Percentiles rank a stretch among this genome's conserved stretches.
Conservation (phyloP, 2,888 invertebrate species). For the Xanthostigma xanthostigma region DNA sequence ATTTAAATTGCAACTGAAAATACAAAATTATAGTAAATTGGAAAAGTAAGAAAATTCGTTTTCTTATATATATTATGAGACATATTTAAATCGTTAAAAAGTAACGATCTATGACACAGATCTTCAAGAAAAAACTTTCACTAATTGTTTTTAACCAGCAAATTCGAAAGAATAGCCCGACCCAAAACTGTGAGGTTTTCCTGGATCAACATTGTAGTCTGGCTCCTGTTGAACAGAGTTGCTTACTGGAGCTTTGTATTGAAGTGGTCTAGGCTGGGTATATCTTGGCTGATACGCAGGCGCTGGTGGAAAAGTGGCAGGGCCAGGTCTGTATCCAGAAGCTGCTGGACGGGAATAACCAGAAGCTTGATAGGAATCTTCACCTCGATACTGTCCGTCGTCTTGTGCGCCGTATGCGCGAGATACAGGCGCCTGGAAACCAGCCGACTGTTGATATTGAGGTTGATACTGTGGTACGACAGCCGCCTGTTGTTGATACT, state of each 20-base stretch:
- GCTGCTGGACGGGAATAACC: neutral
- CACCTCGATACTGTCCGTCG: constrained; percentile 6
- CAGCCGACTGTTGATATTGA: constrained; percentile 8
- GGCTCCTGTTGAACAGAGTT: constrained; percentile 9
- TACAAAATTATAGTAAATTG: no score
- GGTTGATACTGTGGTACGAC: constrained; percentile 12
- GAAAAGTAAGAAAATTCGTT: no score
- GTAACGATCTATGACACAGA: no score
- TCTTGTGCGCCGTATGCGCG: constrained; percentile 14
- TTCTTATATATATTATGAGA: no score
- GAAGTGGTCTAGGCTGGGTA: neutral
- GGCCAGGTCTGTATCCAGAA: neutral
- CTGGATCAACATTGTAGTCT: constrained; percentile 26
- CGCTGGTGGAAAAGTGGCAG: constrained; percentile 2
- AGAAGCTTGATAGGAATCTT: no score
- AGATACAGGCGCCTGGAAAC: constrained; percentile 9
- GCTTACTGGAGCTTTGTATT: neutral
- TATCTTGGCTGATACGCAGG: constrained; percentile 5
- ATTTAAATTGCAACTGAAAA: no score
- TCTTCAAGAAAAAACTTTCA: no score
- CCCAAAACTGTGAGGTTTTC: constrained; percentile 41
- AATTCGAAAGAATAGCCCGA: constrained; percentile 48
- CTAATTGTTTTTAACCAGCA: constrained; percentile 27
- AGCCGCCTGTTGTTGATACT: constrained; percentile 16
- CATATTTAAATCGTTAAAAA: no score